phyloP scores from a whole-genome alignment of 2,888 invertebrate genomes.

The Deroplatys truncata region DNA sequence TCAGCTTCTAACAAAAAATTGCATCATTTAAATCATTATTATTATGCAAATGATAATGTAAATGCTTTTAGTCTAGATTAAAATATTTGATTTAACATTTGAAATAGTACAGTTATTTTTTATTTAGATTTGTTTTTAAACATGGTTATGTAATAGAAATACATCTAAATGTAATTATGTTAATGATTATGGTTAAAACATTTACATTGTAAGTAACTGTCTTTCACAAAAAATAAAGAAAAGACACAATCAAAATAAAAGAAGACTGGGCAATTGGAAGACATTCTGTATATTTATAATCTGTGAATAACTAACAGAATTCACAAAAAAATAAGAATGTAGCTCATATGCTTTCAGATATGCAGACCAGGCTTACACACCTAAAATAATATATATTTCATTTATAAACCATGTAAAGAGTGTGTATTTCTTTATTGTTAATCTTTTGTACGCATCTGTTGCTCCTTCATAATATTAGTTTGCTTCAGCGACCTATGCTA shows the following conservation, averaged over 20 bases:
- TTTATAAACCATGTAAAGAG: not conserved
- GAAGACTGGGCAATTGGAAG: not conserved
- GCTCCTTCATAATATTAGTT: not conserved
- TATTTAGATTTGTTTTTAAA: too few species aligned
- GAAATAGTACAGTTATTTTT: too few species aligned
- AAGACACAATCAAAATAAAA: not conserved
- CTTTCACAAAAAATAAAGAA: too few species aligned
- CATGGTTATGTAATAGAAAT: too few species aligned
- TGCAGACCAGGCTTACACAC: not conserved
- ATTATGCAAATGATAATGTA: too few species aligned
- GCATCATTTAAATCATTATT: not conserved
- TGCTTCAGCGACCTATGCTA: not conserved
- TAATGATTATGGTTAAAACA: too few species aligned
- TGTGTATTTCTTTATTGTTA: not conserved
- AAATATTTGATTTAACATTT: too few species aligned
- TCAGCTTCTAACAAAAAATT: not conserved
- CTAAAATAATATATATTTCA: not conserved
- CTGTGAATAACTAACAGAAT: not conserved
- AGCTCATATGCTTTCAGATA: too few species aligned
- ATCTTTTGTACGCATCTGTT: not conserved
- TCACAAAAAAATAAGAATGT: not conserved
- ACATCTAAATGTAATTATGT: too few species aligned
- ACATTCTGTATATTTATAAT: too few species aligned
- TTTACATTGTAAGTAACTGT: too few species aligned
- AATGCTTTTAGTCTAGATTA: too few species aligned